Base-by-base conservation (phyloP, 2,113 vertebrate genomes). In the Pedionomus torquatus region DNA sequence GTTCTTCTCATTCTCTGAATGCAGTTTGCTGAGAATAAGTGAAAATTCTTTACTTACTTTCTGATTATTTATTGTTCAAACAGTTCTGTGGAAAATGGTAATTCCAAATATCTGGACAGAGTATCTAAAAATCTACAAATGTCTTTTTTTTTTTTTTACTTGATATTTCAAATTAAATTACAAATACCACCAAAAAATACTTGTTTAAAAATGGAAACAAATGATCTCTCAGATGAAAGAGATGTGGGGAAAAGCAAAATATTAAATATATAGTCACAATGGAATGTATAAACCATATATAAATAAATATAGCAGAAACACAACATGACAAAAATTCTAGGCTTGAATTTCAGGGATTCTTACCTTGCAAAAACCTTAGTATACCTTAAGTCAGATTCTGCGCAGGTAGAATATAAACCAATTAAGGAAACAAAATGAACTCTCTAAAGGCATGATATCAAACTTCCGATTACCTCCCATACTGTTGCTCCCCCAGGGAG, bases 1-100 rank as follows among this genome's bases (percentile, higher is more conserved):
- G 99, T 99, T 92, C 98, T 98, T 97, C 99, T 99, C 99, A 99
- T 99, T 95, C 99, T 98, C 98, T 99, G 99, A 96, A 99, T 99
- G 97, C 99, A 99, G 98, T 99, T 99, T 4, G 98, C 99, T 99
- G 98, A 88, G 84, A 96, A 95, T 15, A 96, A 97, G 93, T 43
- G 82, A 98, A 97, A 98, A 96, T 85, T 79, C 49, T 95, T 93
- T 93, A 93, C 25, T 95, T 75, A 95, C 63, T 88, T 93, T 78
- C 71, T 90, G 60, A 39, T 81, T 76, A 66, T 63, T 86, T 76
- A 89, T 41, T 28, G 35, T 39, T 69, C 26, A 80, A 74, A 60
- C 17, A 77, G 14, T 37, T 82, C 16, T 31, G 57, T 58, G 57
- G 55, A 87, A 87, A 95, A 91, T 5, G 8, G 12, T 51, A 81